These are phyloP conservation scores for Oryzias sinensis DNA, from an alignment of 2,797 vertebrate genomes.

Conservation along the genomic window DNA sequence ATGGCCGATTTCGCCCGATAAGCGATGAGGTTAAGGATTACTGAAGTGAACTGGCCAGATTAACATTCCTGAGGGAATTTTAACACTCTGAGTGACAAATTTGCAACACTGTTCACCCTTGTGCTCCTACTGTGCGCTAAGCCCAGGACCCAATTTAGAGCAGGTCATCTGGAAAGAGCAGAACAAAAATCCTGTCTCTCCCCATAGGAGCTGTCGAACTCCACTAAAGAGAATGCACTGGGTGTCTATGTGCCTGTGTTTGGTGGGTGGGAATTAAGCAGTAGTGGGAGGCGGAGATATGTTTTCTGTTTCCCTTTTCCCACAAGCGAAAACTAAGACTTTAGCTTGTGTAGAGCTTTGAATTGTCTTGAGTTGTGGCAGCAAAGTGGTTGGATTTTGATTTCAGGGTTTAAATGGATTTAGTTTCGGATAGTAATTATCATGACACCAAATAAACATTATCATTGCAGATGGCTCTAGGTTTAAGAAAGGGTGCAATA, in stretches of 20 bases:
- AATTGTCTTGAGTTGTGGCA: conserved; percentile 41
- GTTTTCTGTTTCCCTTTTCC: conserved; percentile 49
- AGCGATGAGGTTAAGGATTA: conserved; percentile 70
- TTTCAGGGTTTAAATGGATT: conserved; percentile 37
- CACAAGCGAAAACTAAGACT: conserved; percentile 55
- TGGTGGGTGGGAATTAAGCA: conserved; percentile 39
- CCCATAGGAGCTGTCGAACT: conserved; percentile 41
- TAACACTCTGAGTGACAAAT: conserved; percentile 85
- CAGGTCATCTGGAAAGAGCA: conserved; percentile 80
- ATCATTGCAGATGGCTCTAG: not conserved
- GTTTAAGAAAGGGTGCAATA: conserved; percentile 1
- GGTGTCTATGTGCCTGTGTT: conserved; percentile 26
- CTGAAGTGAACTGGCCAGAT: conserved; percentile 74
- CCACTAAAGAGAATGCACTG: conserved; percentile 29
- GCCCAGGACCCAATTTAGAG: conserved; percentile 67
- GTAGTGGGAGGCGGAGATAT: conserved; percentile 48
- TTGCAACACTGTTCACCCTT: conserved; percentile 77
- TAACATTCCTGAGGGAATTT: conserved; percentile 86
- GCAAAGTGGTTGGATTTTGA: conserved; percentile 32
- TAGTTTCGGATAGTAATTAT: conserved; percentile 16
- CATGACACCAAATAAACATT: conserved; percentile 18
- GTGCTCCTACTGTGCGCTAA: conserved; percentile 73
- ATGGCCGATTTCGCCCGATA: conserved; percentile 59
- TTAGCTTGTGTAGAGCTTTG: conserved; percentile 31
- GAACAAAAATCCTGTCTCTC: conserved; percentile 46